Percentiles rank a stretch among this genome's conserved stretches.
Evolutionary conservation across 2,797 vertebrate species (phyloP).

Genomic region (Coccyzus lansbergi): DNA sequence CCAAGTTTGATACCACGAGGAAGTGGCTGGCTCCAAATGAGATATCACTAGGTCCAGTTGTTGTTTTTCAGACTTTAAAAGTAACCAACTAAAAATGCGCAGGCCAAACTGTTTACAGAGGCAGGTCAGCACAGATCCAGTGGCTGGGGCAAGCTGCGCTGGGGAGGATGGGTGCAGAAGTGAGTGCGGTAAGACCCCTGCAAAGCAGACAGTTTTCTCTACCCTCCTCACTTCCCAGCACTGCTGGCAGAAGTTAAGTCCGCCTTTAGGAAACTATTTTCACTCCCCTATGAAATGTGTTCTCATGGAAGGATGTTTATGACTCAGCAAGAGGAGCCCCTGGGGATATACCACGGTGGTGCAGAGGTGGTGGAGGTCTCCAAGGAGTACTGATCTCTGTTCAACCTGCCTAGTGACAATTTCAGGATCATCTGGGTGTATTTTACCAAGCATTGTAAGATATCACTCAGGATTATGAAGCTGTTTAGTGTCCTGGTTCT

Average conservation of each 20-base stretch:
- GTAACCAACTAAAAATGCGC: neutral
- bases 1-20: neutral
- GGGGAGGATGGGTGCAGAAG: neutral
- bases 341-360: rapidly evolving
- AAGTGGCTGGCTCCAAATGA: neutral
- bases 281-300: neutral
- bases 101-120: neutral
- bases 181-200: rapidly evolving
- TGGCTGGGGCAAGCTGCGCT: neutral
- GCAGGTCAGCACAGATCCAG: neutral
- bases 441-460: neutral
- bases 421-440: neutral
- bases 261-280: neutral
- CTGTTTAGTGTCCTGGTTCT: neutral
- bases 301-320: neutral
- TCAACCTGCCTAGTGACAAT: neutral
- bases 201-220: neutral
- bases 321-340: neutral
- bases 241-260: neutral
- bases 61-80: neutral
- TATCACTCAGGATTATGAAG: neutral
- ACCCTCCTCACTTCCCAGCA: neutral
- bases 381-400: neutral
- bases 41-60: neutral
- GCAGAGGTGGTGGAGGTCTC: neutral